These are phyloP conservation scores for Drosophila nigromelanica DNA, from an alignment of 1,140 invertebrate genomes.

Conservation along the genomic window DNA sequence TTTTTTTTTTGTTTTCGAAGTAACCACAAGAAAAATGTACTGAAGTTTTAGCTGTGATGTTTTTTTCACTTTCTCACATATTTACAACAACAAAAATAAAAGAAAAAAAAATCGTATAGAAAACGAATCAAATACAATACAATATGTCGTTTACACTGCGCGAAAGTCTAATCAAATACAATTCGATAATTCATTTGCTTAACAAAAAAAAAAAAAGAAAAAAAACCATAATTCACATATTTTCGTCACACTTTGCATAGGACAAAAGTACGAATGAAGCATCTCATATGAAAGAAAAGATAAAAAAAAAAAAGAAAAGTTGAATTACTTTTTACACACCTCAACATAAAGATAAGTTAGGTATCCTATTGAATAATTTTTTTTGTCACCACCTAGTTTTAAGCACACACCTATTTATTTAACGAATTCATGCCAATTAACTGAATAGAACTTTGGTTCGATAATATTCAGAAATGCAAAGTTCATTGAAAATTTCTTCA, in stretches of 20 bases:
- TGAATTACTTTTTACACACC: conserved; percentile 39
- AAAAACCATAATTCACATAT: conserved; percentile 28
- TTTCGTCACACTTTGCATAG: conserved; percentile 18
- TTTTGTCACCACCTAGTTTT: conserved; percentile 16
- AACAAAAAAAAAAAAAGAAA: conserved; percentile 2
- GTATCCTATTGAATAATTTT: conserved; percentile 13
- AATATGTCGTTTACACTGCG: conserved; percentile 1
- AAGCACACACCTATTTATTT: conserved; percentile 55
- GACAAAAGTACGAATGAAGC: conserved; percentile 49
- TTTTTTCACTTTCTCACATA: conserved; percentile 79
- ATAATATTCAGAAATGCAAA: conserved; percentile 4
- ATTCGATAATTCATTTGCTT: conserved; percentile 25
- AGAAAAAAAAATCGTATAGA: conserved; percentile 33
- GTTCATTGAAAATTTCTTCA: conserved; percentile 73
- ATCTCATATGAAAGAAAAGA: conserved; percentile 54
- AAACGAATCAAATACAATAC: conserved; percentile 25
- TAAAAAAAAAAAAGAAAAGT: conserved; percentile 23
- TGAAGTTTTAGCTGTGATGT: conserved; percentile 80
- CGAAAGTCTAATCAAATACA: neutral
- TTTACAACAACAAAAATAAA: conserved; percentile 45
- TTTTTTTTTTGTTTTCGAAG: conserved; percentile 46
- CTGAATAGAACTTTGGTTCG: conserved; percentile 1
- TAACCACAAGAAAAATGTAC: conserved; percentile 74
- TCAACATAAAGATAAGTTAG: conserved; percentile 35
- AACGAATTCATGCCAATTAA: conserved; percentile 39